Evolutionary conservation across 2,113 vertebrate genomes (phyloP).

Genomic region (Elephas maximus): DNA sequence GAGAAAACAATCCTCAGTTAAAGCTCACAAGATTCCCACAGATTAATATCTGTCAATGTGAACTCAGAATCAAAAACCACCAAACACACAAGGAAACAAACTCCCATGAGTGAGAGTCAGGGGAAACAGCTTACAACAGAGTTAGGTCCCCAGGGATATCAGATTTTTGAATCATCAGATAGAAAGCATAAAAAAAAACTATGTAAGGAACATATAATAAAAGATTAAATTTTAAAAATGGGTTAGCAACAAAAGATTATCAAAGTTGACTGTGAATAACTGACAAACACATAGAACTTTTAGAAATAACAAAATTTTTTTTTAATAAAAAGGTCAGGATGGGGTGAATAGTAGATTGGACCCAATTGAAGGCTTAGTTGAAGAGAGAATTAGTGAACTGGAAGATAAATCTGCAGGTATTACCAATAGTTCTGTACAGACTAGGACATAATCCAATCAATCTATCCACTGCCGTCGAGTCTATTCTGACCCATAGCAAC

Average conservation of each 20-base stretch:
- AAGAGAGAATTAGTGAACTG: conserved; percentile 21
- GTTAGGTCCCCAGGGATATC: background rate
- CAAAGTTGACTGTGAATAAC: background rate
- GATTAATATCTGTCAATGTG: background rate
- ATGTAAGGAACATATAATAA: background rate
- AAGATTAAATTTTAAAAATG: background rate
- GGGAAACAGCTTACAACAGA: background rate
- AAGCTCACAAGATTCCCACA: background rate
- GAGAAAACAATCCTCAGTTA: background rate
- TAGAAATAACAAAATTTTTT: conserved; percentile 45
- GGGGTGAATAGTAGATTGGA: background rate
- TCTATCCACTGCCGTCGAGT: too few species aligned
- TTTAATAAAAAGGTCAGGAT: conserved; percentile 2
- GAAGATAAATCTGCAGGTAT: conserved; percentile 24
- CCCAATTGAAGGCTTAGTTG: background rate
- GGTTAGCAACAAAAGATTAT: background rate
- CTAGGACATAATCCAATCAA: background rate
- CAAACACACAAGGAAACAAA: background rate
- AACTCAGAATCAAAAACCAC: conserved; percentile 8
- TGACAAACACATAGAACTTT: background rate
- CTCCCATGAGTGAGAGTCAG: background rate
- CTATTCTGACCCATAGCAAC: too few species aligned
- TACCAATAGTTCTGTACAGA: background rate
- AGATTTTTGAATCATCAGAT: background rate
- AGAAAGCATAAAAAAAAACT: background rate